These are phyloP conservation scores for Teleiodes luculella DNA, from an alignment of 2,888 invertebrate species.

Conservation along the genomic window DNA sequence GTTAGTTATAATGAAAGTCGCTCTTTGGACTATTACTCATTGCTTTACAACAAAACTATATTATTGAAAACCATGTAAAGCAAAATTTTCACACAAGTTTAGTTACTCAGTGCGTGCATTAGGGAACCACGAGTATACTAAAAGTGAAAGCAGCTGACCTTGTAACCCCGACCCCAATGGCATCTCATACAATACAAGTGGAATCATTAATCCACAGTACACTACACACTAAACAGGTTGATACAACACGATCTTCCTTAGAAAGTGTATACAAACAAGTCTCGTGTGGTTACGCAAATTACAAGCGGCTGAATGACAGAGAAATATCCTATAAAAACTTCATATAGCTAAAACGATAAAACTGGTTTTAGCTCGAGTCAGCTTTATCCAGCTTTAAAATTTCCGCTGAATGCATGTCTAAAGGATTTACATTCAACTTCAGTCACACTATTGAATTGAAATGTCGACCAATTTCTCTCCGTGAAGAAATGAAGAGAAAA, in stretches of 20 bases:
- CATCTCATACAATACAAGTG: conserved; percentile 8
- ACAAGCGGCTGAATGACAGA: not conserved
- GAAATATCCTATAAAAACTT: not conserved
- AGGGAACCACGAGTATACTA: not conserved
- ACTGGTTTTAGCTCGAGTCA: not conserved
- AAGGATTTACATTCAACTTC: conserved; percentile 20
- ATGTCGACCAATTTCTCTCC: too few species aligned
- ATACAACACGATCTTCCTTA: not conserved
- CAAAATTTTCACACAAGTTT: not conserved
- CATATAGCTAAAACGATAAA: not conserved
- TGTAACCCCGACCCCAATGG: conserved; percentile 39
- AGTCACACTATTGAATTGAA: not conserved
- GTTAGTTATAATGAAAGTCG: too few species aligned
- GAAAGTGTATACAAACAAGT: not conserved
- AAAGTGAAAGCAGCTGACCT: conserved; percentile 61
- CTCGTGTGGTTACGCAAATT: conserved; percentile 1
- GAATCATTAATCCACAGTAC: not conserved
- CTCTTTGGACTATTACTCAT: too few species aligned
- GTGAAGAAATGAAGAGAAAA: too few species aligned
- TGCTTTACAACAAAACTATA: too few species aligned
- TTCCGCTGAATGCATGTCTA: conserved; percentile 33
- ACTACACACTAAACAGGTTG: conserved; percentile 3
- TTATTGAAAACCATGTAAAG: too few species aligned
- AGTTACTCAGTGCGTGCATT: not conserved
- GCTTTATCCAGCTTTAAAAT: conserved; percentile 33